These are phyloP conservation scores for Drosophila arawakana DNA, from an alignment of 1,140 invertebrate genomes.

Conservation along the genomic window DNA sequence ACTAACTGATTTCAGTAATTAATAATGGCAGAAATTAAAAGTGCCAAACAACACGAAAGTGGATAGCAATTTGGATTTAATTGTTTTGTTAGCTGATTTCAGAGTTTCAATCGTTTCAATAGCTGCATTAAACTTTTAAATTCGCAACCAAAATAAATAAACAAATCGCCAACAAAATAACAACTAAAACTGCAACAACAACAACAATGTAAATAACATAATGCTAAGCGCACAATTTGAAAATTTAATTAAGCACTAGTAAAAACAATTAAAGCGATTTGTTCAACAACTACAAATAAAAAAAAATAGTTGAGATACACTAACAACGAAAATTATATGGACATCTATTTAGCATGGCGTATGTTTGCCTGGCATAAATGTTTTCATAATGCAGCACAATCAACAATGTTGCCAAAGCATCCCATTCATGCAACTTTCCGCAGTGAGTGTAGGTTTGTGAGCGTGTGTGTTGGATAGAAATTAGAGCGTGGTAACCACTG, in stretches of 20 bases:
- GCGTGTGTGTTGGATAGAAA: slow-evolving; percentile 43
- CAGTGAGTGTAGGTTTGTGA: slow-evolving; percentile 6
- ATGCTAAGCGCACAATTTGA: slow-evolving; percentile 53
- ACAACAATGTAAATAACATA: slow-evolving; percentile 34
- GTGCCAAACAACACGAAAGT: background rate
- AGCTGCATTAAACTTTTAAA: slow-evolving; percentile 6
- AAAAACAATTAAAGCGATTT: slow-evolving; percentile 74
- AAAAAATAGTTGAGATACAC: slow-evolving; percentile 6
- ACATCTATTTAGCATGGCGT: slow-evolving; percentile 30
- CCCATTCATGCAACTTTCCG: slow-evolving; percentile 34
- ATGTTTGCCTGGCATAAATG: slow-evolving; percentile 76
- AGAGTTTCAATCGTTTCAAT: slow-evolving; percentile 4
- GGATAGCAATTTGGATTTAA: slow-evolving; percentile 11
- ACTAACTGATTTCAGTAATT: slow-evolving; percentile 28
- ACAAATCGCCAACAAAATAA: slow-evolving; percentile 3
- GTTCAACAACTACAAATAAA: slow-evolving; percentile 30
- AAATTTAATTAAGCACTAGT: slow-evolving; percentile 74
- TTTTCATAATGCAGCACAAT: slow-evolving; percentile 74
- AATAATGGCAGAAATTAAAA: slow-evolving; percentile 17
- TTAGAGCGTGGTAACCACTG: slow-evolving; percentile 68
- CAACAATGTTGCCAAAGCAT: slow-evolving; percentile 51
- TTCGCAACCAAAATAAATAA: slow-evolving; percentile 3
- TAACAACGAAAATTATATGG: background rate
- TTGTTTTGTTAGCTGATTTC: slow-evolving; percentile 8
- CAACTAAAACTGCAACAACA: slow-evolving; percentile 5